phyloP scores from a whole-genome alignment of 2,888 invertebrate genomes.

The Himalopsyche japonica region DNA sequence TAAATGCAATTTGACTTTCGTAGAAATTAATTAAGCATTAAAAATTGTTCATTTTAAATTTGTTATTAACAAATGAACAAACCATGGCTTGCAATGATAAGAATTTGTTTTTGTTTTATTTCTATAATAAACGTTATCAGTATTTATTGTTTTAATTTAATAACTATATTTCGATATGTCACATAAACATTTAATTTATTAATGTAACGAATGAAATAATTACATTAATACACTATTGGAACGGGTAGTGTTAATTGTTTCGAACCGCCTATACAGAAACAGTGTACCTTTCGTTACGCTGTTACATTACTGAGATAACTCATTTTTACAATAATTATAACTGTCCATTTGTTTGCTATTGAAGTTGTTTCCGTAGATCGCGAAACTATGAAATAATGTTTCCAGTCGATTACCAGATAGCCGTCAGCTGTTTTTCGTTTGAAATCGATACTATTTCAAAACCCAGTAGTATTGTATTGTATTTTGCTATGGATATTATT shows the following conservation, averaged over 20 bases:
- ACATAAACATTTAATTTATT: too few species aligned
- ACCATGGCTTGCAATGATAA: too few species aligned
- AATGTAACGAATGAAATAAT: too few species aligned
- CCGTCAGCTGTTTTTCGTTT: not conserved
- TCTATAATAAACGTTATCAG: too few species aligned
- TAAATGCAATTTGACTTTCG: too few species aligned
- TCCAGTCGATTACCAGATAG: not conserved
- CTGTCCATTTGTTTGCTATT: not conserved
- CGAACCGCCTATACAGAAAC: not conserved
- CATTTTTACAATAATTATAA: not conserved
- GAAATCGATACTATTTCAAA: not conserved
- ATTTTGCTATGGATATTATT: not conserved
- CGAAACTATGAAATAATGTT: not conserved
- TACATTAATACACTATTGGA: not conserved
- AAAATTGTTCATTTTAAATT: too few species aligned
- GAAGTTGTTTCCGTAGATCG: not conserved
- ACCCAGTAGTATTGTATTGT: not conserved
- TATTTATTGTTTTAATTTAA: too few species aligned
- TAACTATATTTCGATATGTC: too few species aligned
- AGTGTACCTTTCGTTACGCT: not conserved
- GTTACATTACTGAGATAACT: not conserved
- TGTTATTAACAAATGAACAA: too few species aligned
- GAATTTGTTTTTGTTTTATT: too few species aligned
- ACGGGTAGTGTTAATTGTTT: not conserved
- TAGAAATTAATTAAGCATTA: too few species aligned